These are phyloP conservation scores for Sisor rabdophorus DNA, from an alignment of 2,113 vertebrate genomes.

Conservation along the genomic window DNA sequence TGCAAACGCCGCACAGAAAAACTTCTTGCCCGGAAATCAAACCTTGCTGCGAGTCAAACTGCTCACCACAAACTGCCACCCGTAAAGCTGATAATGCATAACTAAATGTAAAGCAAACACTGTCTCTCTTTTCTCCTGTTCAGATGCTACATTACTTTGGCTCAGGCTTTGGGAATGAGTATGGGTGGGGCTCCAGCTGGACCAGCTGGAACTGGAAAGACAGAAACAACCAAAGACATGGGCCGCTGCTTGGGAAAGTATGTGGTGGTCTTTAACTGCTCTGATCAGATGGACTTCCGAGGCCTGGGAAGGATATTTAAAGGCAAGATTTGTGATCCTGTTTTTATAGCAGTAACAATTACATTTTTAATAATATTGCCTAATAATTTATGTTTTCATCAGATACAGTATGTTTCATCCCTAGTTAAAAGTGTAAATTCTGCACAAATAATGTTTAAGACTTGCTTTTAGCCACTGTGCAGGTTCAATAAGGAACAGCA, in stretches of 20 bases:
- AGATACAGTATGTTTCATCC: too few species aligned
- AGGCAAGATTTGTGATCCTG: conserved; percentile 63
- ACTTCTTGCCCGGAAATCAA: too few species aligned
- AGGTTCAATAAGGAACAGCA: too few species aligned
- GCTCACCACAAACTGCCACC: too few species aligned
- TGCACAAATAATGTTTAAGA: too few species aligned
- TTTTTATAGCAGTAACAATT: too few species aligned
- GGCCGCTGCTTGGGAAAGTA: conserved; percentile 95
- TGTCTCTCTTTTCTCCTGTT: not conserved
- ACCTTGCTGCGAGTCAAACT: too few species aligned
- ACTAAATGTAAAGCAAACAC: not conserved
- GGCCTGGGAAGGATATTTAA: conserved; percentile 95
- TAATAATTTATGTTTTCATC: too few species aligned
- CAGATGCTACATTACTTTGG: conserved; percentile 95
- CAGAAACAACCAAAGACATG: conserved; percentile 95
- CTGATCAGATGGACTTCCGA: conserved; percentile 98
- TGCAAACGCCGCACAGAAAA: too few species aligned
- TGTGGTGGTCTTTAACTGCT: conserved; percentile 96
- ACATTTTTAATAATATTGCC: too few species aligned
- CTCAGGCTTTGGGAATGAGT: conserved; percentile 93
- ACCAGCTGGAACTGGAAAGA: conserved; percentile 95
- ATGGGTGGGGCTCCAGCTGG: conserved; percentile 95
- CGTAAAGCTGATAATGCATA: not conserved
- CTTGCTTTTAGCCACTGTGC: too few species aligned
- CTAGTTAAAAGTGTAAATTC: too few species aligned